Evolutionary conservation across 1,140 invertebrate genomes (phyloP).

Genomic region (Oedothorax gibbosus): DNA sequence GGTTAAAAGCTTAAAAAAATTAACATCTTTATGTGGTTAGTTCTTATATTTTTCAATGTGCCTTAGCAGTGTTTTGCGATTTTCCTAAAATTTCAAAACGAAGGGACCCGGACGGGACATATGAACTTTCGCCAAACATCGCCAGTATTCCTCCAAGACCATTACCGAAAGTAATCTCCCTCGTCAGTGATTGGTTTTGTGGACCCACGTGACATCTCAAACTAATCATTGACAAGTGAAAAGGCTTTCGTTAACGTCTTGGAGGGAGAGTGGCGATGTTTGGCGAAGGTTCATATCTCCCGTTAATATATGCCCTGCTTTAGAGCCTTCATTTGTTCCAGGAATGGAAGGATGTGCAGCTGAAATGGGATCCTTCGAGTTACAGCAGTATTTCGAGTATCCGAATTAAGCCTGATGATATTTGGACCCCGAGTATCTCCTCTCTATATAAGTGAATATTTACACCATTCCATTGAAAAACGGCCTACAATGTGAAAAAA

Average conservation of each 20-base stretch:
- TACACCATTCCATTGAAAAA: neutral
- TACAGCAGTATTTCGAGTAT: neutral
- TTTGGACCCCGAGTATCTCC: neutral
- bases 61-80: neutral
- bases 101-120: neutral
- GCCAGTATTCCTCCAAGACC: too few species aligned
- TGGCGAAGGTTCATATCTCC: too few species aligned
- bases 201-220: too few species aligned
- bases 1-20: too few species aligned
- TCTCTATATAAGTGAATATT: neutral
- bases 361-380: constrained; percentile 12
- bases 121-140: neutral
- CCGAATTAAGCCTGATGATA: neutral
- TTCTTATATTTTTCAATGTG: neutral
- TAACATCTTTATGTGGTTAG: neutral
- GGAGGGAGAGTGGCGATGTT: too few species aligned
- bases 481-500: neutral
- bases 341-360: constrained; percentile 12
- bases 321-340: neutral
- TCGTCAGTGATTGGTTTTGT: too few species aligned
- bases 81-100: neutral
- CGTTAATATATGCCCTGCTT: neutral
- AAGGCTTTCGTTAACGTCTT: too few species aligned
- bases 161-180: too few species aligned
- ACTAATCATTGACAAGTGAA: too few species aligned